Evolutionary conservation across 23 tunicate species (phyloP), one percentile per base, ranked within the genome.

Genomic region (Oikopleura albicans): DNA sequence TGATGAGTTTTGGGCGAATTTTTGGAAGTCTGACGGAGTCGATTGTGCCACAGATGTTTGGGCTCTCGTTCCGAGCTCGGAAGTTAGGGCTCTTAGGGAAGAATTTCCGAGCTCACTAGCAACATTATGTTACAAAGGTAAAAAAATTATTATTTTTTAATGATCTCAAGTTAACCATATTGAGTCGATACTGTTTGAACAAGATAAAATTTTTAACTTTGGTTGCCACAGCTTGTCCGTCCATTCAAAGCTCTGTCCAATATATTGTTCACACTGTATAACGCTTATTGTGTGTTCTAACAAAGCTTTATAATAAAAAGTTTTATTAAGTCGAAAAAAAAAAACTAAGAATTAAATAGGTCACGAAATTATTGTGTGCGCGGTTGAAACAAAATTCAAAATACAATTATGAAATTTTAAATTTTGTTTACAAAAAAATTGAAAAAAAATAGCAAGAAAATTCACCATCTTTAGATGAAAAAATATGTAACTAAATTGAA

Each of bases 1-100:
- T 85, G 94, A 93, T 88, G 98, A 89, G 22, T 93, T 93, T 85
- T 93, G 98, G 98, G 95, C 88, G 85, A 92, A 88, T 41, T 90
- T 93, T 83, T 93, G 98, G 98, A 85, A 49, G 59, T 49, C 91
- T 0, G 95, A 93, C 83, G 83, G 89, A 31, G 85, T 93, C 28
- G 85, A 71, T 75, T 88, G 83, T 89, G 87, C 90, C 35, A 91
- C 90, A 76, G 98, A 93, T 84, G 89, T 93, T 36, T 93, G 90
- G 86, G 95, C 98, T 4, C 83, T 93, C 71, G 89, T 93, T 16
- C 98, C 98, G 40, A 93, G 94, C 41, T 92, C 98, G 33, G 98
- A 93, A 85, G 88, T 93, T 31, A 75, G 98, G 29, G 94, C 98
- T 83, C 57, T 93, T 66, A 40, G 98, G 39, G 98, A 93, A 39